Percentiles rank a stretch among this genome's conserved stretches.
phyloP scores from a whole-genome alignment of 2,888 invertebrate genomes.

The Meliscaeva auricollis region DNA sequence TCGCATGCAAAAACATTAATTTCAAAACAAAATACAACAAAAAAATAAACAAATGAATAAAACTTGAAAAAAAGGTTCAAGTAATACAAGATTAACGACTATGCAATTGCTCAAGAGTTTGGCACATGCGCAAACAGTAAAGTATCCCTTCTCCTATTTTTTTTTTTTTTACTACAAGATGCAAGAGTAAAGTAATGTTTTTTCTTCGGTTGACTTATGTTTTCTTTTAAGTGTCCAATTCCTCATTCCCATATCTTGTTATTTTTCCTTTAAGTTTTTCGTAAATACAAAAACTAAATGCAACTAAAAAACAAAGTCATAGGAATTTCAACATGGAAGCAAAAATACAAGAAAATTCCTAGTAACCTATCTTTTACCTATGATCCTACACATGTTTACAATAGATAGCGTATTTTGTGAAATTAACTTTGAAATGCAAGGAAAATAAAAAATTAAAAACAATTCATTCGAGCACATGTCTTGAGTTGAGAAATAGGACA shows the following conservation, averaged over 20 bases:
- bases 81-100: conserved; percentile 17
- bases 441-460: not conserved
- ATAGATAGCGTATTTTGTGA: conserved; percentile 28
- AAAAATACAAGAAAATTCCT: conserved; percentile 20
- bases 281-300: too few relatives aligned
- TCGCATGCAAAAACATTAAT: not conserved
- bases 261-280: conserved; percentile 11
- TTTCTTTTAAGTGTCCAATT: conserved; percentile 59
- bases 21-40: not conserved
- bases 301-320: not conserved
- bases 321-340: conserved; percentile 41
- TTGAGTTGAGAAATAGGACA: conserved; percentile 34
- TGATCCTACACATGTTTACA: not conserved
- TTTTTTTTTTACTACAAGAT: conserved; percentile 10
- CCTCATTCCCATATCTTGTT: conserved; percentile 63
- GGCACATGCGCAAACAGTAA: conserved; percentile 1
- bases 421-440: conserved; percentile 9
- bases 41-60: not conserved
- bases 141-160: not conserved
- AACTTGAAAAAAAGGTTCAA: conserved; percentile 1
- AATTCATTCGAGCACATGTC: conserved; percentile 26
- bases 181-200: not conserved
- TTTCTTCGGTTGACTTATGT: conserved; percentile 49
- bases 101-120: conserved; percentile 14
- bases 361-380: conserved; percentile 12